Conservation (phyloP, 1,140 invertebrate genomes). For the Drosophila arizonae region DNA sequence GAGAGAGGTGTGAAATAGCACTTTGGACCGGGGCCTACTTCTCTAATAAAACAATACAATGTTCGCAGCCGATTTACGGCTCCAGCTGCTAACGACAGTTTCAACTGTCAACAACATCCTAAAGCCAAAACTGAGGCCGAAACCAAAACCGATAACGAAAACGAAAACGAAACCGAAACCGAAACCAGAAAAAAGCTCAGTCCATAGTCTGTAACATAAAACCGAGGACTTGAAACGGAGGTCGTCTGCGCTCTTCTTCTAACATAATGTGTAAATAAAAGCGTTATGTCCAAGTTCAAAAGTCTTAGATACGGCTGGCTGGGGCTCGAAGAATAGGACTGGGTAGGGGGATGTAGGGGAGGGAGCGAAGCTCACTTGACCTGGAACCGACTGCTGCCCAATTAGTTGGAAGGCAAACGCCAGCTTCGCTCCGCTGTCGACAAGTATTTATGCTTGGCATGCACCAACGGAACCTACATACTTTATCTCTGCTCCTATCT, state of each 20-base stretch:
- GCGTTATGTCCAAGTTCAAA: conserved; percentile 55
- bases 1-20: conserved; percentile 4
- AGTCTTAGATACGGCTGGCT: conserved; percentile 19
- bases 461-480: conserved; percentile 9
- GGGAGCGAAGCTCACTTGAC: conserved; percentile 40
- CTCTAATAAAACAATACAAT: conserved; percentile 49
- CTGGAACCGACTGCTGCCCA: conserved; percentile 63
- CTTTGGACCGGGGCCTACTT: background rate
- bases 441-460: conserved; percentile 42
- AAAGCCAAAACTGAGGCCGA: conserved; percentile 17
- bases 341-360: conserved; percentile 7
- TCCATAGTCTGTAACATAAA: no score
- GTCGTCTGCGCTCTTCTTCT: background rate
- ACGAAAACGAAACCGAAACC: conserved; percentile 29
- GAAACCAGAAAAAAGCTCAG: conserved; percentile 8
- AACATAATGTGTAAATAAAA: conserved; percentile 32
- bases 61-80: conserved; percentile 1
- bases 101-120: conserved; percentile 48
- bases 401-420: conserved; percentile 48
- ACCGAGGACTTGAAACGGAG: no score
- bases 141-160: conserved; percentile 13
- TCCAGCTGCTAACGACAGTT: conserved; percentile 11
- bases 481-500: conserved; percentile 8
- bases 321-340: background rate
- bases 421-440: conserved; percentile 13